phyloP scores from a whole-genome alignment of 2,797 vertebrate genomes.

The Anguilla pacifica region DNA sequence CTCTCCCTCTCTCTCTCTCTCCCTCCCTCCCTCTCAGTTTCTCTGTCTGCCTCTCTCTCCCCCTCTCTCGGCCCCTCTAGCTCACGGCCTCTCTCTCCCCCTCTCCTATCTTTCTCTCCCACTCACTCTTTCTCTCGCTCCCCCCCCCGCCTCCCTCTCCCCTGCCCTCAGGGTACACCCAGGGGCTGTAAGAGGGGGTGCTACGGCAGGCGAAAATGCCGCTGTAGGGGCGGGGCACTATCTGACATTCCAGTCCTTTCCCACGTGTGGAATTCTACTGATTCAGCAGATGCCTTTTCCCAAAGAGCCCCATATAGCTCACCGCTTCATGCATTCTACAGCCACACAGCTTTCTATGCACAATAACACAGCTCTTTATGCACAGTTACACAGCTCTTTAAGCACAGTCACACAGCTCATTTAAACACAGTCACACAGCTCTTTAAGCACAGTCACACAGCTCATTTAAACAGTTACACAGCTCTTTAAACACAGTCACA shows the following conservation, averaged over 20 bases:
- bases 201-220: not conserved
- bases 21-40: conserved; percentile 43
- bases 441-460: too few relatives aligned
- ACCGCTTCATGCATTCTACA: not conserved
- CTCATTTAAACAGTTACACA: too few relatives aligned
- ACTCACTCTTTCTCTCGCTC: not conserved
- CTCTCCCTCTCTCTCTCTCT: not conserved
- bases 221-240: not conserved
- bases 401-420: too few relatives aligned
- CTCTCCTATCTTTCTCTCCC: too few relatives aligned
- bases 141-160: conserved; percentile 30
- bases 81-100: too few relatives aligned
- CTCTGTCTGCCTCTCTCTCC: too few relatives aligned
- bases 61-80: too few relatives aligned
- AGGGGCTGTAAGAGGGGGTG: not conserved
- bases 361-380: not conserved
- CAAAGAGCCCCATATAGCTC: not conserved
- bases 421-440: too few relatives aligned
- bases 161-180: conserved; percentile 17
- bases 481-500: too few relatives aligned
- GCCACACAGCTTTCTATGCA: not conserved
- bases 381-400: too few relatives aligned
- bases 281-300: not conserved
- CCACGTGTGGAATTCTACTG: not conserved
- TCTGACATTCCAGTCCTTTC: not conserved